Evolutionary conservation across 2,888 invertebrate genomes (phyloP).

Genomic region (Campopleginae sp.): DNA sequence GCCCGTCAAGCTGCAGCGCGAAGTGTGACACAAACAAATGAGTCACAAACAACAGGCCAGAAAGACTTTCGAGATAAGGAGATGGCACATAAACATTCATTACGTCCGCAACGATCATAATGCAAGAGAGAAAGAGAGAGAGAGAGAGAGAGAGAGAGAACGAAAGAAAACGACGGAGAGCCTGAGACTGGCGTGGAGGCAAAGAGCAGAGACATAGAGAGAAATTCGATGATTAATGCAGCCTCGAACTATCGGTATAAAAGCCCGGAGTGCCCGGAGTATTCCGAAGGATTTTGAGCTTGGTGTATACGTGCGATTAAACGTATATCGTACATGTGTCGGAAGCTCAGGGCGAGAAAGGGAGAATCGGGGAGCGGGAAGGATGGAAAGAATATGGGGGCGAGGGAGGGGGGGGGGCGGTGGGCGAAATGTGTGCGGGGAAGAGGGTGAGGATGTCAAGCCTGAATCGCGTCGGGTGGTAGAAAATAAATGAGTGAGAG

Average conservation of each 20-base stretch:
- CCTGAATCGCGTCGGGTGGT: slow-evolving; percentile 72
- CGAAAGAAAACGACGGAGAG: background rate
- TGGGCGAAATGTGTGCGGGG: background rate
- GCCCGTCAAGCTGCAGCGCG: too few species aligned
- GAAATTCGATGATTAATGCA: slow-evolving; percentile 62
- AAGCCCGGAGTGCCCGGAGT: slow-evolving; percentile 37
- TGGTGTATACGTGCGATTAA: slow-evolving; percentile 11
- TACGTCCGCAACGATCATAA: background rate
- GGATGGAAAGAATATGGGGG: background rate
- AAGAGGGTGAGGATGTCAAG: slow-evolving; percentile 13
- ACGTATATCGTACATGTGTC: slow-evolving; percentile 13
- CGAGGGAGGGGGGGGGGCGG: too few species aligned
- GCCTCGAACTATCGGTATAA: slow-evolving; percentile 45
- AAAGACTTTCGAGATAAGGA: too few species aligned
- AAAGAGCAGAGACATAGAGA: slow-evolving; percentile 27
- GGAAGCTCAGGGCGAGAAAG: background rate
- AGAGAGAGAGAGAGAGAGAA: background rate
- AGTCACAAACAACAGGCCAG: too few species aligned
- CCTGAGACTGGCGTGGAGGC: background rate
- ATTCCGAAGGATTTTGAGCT: slow-evolving; percentile 43
- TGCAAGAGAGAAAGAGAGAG: background rate
- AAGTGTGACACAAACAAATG: too few species aligned
- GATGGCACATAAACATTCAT: too few species aligned
- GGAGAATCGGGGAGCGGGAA: slow-evolving; percentile 9
- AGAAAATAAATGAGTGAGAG: slow-evolving; percentile 79